These are phyloP conservation scores for Tetranychus piercei DNA, from an alignment of 2,888 invertebrate species.

Conservation along the genomic window DNA sequence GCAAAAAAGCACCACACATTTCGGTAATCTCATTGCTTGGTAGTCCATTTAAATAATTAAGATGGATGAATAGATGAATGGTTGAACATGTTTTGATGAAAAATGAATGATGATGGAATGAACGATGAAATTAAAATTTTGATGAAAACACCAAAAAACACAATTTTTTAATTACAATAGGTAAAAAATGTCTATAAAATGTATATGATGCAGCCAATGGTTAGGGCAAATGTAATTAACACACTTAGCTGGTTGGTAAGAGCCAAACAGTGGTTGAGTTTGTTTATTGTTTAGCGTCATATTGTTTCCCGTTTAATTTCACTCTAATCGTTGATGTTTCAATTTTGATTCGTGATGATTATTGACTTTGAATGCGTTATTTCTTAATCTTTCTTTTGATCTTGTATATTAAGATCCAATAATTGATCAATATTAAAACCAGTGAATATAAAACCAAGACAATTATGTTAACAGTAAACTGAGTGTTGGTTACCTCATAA, in stretches of 20 bases:
- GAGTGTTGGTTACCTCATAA: slow-evolving; percentile 7
- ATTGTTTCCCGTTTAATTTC: not conserved
- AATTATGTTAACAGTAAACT: not conserved
- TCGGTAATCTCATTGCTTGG: not conserved
- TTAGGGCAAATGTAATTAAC: too few species aligned
- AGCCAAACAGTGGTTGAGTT: too few species aligned
- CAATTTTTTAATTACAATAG: too few species aligned
- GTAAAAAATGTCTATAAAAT: too few species aligned
- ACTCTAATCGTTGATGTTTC: not conserved
- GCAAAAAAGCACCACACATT: not conserved
- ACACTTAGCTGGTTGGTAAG: too few species aligned
- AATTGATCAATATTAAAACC: not conserved
- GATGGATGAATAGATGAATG: not conserved
- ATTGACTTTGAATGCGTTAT: not conserved
- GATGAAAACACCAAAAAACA: too few species aligned
- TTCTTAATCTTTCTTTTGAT: slow-evolving; percentile 2
- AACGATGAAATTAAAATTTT: too few species aligned
- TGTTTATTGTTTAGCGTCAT: too few species aligned
- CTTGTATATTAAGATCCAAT: slow-evolving; percentile 9
- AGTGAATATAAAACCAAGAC: not conserved
- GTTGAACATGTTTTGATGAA: too few species aligned
- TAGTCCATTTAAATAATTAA: not conserved
- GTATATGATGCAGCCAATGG: too few species aligned
- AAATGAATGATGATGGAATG: too few species aligned
- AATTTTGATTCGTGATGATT: not conserved